A percentile compares a stretch with the other conserved stretches of the same genome.
Conservation (phyloP, 2,113 vertebrate genomes). For the Python bivittatus region DNA sequence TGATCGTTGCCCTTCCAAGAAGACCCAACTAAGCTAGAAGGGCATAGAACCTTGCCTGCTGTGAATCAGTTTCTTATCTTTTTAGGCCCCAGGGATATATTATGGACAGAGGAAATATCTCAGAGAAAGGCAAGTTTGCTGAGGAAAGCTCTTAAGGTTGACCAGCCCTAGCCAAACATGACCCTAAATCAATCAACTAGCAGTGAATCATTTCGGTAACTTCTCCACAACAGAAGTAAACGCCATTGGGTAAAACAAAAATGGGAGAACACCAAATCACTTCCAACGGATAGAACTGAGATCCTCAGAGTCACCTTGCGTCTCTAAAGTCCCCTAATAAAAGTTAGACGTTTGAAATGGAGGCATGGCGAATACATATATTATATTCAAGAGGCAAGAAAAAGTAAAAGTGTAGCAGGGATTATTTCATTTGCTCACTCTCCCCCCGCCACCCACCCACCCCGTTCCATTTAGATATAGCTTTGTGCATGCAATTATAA, state of each 20-base stretch:
- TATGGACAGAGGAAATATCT: neutral
- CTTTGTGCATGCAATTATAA: slow-evolving; percentile 42
- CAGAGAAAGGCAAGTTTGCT: neutral
- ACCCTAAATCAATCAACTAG: neutral
- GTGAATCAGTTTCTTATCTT: neutral
- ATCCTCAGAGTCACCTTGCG: too few species aligned
- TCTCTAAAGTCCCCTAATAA: neutral
- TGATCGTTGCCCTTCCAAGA: neutral
- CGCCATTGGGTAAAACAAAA: neutral
- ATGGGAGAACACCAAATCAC: too few species aligned
- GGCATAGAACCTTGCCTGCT: neutral
- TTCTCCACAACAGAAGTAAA: neutral
- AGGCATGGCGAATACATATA: neutral
- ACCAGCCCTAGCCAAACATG: neutral
- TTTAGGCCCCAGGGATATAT: neutral
- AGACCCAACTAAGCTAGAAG: neutral
- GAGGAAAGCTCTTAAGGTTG: neutral
- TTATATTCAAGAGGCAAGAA: neutral
- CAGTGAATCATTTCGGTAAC: neutral
- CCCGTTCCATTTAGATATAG: neutral
- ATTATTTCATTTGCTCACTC: neutral
- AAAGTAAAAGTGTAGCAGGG: neutral
- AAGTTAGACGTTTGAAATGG: slow-evolving; percentile 27
- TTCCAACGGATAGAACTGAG: neutral
- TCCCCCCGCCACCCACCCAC: neutral